Conservation (phyloP, 2,888 invertebrate genomes). For the Drosophila lutescens region DNA sequence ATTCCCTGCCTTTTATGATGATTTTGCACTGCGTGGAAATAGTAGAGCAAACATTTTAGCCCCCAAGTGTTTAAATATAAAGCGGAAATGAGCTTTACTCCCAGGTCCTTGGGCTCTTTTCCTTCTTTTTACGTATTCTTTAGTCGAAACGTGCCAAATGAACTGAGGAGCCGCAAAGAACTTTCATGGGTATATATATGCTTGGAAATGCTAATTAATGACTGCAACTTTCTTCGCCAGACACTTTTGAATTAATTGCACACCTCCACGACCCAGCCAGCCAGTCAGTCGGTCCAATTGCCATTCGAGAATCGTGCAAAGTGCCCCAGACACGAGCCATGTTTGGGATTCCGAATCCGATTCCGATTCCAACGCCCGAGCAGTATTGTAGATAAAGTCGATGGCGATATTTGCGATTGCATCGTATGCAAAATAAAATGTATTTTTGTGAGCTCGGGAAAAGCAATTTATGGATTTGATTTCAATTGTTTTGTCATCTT, state of each 20-base stretch:
- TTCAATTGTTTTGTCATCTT: constrained; percentile 72
- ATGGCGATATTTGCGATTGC: constrained; percentile 60
- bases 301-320: constrained; percentile 12
- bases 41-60: constrained; percentile 77
- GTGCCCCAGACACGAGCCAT: constrained; percentile 33
- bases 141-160: constrained; percentile 65
- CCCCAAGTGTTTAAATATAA: constrained; percentile 79
- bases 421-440: constrained; percentile 52
- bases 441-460: constrained; percentile 19
- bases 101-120: constrained; percentile 21
- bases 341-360: constrained; percentile 15
- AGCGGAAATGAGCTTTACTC: constrained; percentile 75
- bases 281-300: constrained; percentile 40
- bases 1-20: constrained; percentile 74
- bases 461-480: constrained; percentile 75
- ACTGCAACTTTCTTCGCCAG: constrained; percentile 61
- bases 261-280: constrained; percentile 28
- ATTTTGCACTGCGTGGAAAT: constrained; percentile 63
- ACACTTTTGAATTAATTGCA: constrained; percentile 56
- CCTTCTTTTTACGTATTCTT: background rate
- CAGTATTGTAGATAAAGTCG: constrained; percentile 47
- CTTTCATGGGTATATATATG: constrained; percentile 3
- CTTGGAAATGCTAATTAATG: constrained; percentile 71
- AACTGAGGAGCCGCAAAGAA: constrained; percentile 44
- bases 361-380: constrained; percentile 9